Conservation (phyloP, 2,113 vertebrate genomes). For the Siniperca knerii region DNA sequence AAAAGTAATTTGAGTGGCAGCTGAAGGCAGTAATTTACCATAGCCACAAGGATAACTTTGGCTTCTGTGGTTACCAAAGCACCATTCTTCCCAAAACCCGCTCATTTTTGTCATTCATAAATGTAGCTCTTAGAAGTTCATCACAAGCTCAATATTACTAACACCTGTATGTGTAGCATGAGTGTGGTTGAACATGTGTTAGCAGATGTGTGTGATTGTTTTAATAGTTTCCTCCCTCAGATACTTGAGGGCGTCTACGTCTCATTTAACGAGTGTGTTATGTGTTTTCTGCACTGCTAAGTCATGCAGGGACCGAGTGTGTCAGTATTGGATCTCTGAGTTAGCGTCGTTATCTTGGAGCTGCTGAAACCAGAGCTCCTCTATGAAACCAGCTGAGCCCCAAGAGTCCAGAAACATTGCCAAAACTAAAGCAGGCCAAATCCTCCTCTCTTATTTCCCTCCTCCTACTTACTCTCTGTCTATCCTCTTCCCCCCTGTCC, state of each 20-base stretch:
- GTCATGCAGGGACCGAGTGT: constrained; percentile 36
- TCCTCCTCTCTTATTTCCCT: constrained; percentile 44
- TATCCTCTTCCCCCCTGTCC: background rate
- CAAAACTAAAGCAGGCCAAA: constrained; percentile 65
- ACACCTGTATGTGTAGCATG: constrained; percentile 4
- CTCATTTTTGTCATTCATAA: constrained; percentile 10
- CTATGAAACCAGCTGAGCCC: constrained; percentile 47
- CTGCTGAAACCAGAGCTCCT: constrained; percentile 69
- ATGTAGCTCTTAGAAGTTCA: background rate
- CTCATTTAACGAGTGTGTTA: constrained; percentile 61
- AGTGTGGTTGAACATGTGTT: constrained; percentile 33
- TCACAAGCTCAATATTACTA: background rate
- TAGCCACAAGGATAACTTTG: constrained; percentile 49
- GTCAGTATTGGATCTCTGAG: constrained; percentile 44
- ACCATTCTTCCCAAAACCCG: background rate
- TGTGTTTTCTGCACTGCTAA: constrained; percentile 42
- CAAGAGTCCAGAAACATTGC: constrained; percentile 50
- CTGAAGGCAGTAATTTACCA: constrained; percentile 31
- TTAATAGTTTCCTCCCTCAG: constrained; percentile 21
- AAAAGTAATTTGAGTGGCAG: constrained; percentile 1
- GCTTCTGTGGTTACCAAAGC: constrained; percentile 39
- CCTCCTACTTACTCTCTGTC: constrained; percentile 40
- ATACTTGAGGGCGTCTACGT: constrained; percentile 39
- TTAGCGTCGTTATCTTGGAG: constrained; percentile 64
- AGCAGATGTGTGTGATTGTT: constrained; percentile 52